Percentiles rank a stretch among this genome's conserved stretches.
Evolutionary conservation across 1,140 invertebrate species (phyloP).

Genomic region (Drosophila sturtevanti): DNA sequence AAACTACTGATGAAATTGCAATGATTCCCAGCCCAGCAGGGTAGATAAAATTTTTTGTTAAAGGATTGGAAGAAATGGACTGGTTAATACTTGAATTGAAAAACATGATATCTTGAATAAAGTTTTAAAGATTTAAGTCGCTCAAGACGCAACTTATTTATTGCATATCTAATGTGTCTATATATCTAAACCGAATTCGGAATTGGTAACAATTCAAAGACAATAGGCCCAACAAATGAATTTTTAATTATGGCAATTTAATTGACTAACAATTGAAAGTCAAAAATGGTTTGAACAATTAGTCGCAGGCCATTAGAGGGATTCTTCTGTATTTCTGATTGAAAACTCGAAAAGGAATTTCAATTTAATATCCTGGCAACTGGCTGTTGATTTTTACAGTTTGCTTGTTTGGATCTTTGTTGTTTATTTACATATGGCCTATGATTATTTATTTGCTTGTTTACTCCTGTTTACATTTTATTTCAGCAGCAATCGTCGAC

Average conservation of each 20-base stretch:
- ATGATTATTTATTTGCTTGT: slow-evolving; percentile 24
- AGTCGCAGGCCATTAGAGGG: slow-evolving; percentile 27
- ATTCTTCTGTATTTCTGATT: background rate
- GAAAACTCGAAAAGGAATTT: slow-evolving; percentile 11
- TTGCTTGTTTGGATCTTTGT: slow-evolving; percentile 34
- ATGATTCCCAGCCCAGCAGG: slow-evolving; percentile 2
- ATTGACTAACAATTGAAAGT: slow-evolving; percentile 24
- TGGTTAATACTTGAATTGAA: too few relatives aligned
- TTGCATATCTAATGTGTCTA: too few relatives aligned
- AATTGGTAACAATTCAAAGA: too few relatives aligned
- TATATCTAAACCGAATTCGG: too few relatives aligned
- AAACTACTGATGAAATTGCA: slow-evolving; percentile 41
- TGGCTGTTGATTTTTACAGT: slow-evolving; percentile 41
- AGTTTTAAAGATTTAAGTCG: too few relatives aligned
- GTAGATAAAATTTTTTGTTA: too few relatives aligned
- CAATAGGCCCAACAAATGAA: background rate
- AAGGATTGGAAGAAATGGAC: too few relatives aligned
- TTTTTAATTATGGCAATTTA: background rate
- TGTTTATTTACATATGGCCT: slow-evolving; percentile 16
- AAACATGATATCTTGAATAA: too few relatives aligned
- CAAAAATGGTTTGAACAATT: slow-evolving; percentile 34
- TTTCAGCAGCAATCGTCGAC: slow-evolving; percentile 31
- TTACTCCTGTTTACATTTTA: slow-evolving; percentile 38
- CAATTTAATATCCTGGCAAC: slow-evolving; percentile 26
- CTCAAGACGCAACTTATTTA: too few relatives aligned